Evolutionary conservation across 2,888 invertebrate genomes (phyloP).

Genomic region (Ischnus inquisitorius): DNA sequence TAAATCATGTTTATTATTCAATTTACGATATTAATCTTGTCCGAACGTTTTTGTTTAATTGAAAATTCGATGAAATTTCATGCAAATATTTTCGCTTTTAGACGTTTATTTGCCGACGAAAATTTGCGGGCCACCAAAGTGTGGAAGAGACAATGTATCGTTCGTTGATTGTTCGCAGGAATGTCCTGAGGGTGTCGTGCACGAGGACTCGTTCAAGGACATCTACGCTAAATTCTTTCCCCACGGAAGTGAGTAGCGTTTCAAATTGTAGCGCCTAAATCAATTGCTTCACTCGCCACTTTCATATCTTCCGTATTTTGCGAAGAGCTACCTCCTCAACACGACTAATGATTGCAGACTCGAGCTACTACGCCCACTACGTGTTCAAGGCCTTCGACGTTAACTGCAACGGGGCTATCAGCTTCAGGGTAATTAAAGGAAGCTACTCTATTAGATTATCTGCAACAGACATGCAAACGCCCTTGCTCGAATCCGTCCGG

Average conservation of each 20-base stretch:
- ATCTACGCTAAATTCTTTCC: conserved; percentile 99
- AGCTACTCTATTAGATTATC: conserved; percentile 18
- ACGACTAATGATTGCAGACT: conserved; percentile 89
- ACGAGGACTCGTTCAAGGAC: conserved; percentile 98
- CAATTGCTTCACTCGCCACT: not conserved
- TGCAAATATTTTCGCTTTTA: conserved; percentile 17
- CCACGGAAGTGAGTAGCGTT: conserved; percentile 96
- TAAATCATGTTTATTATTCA: not conserved
- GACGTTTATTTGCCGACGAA: conserved; percentile 12
- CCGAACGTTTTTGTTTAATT: not conserved
- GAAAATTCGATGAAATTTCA: not conserved
- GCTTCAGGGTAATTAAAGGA: conserved; percentile 94
- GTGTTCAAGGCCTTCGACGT: conserved; percentile 99
- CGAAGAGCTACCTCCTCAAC: conserved; percentile 13
- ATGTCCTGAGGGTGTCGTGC: conserved; percentile 98
- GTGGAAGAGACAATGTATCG: not conserved
- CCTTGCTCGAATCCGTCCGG: not conserved
- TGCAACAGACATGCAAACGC: not conserved
- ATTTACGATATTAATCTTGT: not conserved
- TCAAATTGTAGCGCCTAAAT: conserved; percentile 9
- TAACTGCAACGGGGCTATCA: conserved; percentile 98
- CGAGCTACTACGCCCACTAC: conserved; percentile 98
- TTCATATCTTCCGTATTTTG: not conserved
- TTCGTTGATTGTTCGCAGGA: conserved; percentile 90
- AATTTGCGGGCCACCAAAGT: conserved; percentile 1